These are phyloP conservation scores for Aethes cnicana DNA, from an alignment of 2,888 invertebrate species.

Conservation along the genomic window DNA sequence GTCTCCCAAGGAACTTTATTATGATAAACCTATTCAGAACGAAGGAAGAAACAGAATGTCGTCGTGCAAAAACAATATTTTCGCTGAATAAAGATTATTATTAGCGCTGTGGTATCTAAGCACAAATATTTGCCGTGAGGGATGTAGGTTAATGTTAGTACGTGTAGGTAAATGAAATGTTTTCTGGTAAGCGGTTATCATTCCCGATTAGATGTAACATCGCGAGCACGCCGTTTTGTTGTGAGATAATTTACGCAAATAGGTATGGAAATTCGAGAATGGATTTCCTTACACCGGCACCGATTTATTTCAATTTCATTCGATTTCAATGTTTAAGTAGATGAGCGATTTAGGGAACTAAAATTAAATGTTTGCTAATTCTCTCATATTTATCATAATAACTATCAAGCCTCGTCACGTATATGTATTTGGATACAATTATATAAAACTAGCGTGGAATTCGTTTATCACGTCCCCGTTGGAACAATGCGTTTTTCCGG, in stretches of 20 bases:
- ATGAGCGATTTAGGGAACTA: too few species aligned
- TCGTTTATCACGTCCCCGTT: too few species aligned
- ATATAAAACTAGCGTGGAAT: too few species aligned
- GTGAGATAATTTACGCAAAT: conserved; percentile 5
- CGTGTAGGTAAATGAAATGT: too few species aligned
- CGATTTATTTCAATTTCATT: too few species aligned
- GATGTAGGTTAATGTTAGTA: not conserved
- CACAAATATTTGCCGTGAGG: conserved; percentile 16
- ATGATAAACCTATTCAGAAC: conserved; percentile 8
- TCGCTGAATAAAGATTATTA: conserved; percentile 23
- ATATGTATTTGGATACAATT: too few species aligned
- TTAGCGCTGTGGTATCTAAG: conserved; percentile 14
- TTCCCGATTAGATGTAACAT: not conserved
- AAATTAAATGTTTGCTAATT: too few species aligned
- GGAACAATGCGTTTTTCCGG: too few species aligned
- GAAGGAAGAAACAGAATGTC: conserved; percentile 3
- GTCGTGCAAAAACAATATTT: conserved; percentile 19
- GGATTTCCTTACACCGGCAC: not conserved
- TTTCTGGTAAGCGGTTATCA: too few species aligned
- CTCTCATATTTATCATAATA: too few species aligned
- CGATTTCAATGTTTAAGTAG: too few species aligned
- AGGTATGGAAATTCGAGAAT: conserved; percentile 8
- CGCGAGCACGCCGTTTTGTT: not conserved
- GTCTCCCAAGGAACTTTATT: conserved; percentile 8
- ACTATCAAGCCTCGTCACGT: too few species aligned